Conservation (phyloP, 35 echinoderm and acorn worm species). For the Heliocidaris tuberculata region DNA sequence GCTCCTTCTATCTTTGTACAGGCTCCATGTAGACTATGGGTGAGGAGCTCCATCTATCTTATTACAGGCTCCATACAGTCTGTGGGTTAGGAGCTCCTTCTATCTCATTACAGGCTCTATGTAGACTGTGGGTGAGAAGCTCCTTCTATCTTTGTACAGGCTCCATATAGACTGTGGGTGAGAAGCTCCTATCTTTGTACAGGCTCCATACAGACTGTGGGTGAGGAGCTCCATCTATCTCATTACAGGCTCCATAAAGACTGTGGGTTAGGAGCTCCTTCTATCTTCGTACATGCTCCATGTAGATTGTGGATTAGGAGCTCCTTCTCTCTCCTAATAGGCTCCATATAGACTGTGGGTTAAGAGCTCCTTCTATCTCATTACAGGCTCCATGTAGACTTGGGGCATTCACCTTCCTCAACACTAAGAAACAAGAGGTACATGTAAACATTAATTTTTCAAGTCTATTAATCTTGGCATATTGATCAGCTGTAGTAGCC, state of each 20-base stretch:
- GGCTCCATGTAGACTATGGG: neutral
- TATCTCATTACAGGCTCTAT: neutral
- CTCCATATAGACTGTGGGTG: too few relatives aligned
- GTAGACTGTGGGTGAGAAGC: neutral
- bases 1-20: neutral
- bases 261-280: neutral
- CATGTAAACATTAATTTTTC: neutral
- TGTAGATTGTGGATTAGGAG: neutral
- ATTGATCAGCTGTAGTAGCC: too few relatives aligned
- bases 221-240: neutral
- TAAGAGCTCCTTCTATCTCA: neutral
- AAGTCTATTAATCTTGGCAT: too few relatives aligned
- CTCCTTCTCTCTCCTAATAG: neutral
- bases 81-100: neutral
- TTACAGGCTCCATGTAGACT: neutral
- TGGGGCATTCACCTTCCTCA: neutral
- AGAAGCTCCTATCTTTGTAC: neutral
- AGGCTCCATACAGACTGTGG: neutral
- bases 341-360: neutral
- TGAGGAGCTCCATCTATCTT: neutral
- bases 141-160: neutral
- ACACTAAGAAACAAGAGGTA: neutral
- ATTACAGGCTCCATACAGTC: neutral
- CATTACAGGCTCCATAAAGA: neutral
- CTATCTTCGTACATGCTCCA: neutral